phyloP scores from a whole-genome alignment of 2,797 vertebrate genomes.

The Setipinna tenuifilis region DNA sequence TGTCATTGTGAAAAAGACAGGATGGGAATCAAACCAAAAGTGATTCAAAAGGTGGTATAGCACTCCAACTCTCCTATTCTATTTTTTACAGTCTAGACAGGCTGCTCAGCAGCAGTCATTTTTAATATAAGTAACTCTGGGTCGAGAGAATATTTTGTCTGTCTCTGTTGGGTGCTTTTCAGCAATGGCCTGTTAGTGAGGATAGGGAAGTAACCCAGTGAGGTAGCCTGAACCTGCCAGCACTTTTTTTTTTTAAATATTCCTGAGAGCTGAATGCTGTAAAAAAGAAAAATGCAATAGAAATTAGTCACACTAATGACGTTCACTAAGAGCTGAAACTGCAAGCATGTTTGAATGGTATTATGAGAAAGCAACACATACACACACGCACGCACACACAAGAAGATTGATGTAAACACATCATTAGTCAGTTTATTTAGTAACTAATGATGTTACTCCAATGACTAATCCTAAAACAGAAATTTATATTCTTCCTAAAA shows the following conservation, averaged over 20 bases:
- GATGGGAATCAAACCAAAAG: not conserved
- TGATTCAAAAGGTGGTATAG: not conserved
- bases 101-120: slow-evolving; percentile 13
- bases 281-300: not conserved
- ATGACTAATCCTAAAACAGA: not conserved
- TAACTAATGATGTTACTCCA: too few relatives aligned
- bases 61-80: not conserved
- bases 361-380: not conserved
- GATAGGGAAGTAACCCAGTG: not conserved
- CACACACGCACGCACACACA: not conserved
- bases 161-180: not conserved
- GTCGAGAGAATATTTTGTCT: slow-evolving; percentile 10
- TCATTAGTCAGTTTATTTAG: not conserved
- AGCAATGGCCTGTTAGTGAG: not conserved
- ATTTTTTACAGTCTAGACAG: not conserved
- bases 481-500: not conserved
- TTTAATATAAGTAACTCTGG: slow-evolving; percentile 1
- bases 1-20: not conserved
- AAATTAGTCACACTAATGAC: not conserved
- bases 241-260: not conserved
- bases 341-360: not conserved
- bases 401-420: not conserved
- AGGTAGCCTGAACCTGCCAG: not conserved
- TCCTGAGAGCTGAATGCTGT: not conserved
- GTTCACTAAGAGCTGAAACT: not conserved